A percentile compares a stretch with the other conserved stretches of the same genome.
These are phyloP conservation scores for Pogonocichla stellata DNA, from an alignment of 2,113 vertebrate genomes.

Conservation along the genomic window DNA sequence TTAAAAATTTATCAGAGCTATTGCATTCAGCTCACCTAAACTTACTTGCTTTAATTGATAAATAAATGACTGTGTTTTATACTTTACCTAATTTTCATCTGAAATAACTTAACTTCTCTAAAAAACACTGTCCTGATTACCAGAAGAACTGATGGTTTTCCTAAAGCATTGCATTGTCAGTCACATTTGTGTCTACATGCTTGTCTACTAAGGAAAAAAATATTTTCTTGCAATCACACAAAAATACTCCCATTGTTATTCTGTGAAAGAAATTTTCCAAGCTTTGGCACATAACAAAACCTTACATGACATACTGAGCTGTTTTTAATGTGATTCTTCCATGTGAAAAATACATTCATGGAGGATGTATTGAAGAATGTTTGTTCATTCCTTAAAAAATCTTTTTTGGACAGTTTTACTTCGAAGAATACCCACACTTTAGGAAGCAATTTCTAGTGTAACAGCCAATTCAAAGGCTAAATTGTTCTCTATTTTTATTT, in stretches of 20 bases:
- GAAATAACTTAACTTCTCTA: not conserved
- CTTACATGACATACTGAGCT: not conserved
- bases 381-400: not conserved
- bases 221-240: not conserved
- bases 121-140: not conserved
- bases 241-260: not conserved
- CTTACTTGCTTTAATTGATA: not conserved
- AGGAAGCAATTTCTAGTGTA: not conserved
- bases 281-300: not conserved
- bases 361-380: not conserved
- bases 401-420: not conserved
- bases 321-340: not conserved
- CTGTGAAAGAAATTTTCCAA: not conserved
- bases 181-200: not conserved
- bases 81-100: not conserved
- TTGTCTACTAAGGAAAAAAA: not conserved
- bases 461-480: not conserved
- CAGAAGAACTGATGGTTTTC: not conserved
- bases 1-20: not conserved
- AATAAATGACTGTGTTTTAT: not conserved
- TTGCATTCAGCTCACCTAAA: not conserved
- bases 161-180: not conserved
- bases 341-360: not conserved
- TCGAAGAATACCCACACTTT: not conserved
- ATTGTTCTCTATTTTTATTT: not conserved